phyloP scores from a whole-genome alignment of 2,113 vertebrate genomes.

The Coryphaenoides rupestris region DNA sequence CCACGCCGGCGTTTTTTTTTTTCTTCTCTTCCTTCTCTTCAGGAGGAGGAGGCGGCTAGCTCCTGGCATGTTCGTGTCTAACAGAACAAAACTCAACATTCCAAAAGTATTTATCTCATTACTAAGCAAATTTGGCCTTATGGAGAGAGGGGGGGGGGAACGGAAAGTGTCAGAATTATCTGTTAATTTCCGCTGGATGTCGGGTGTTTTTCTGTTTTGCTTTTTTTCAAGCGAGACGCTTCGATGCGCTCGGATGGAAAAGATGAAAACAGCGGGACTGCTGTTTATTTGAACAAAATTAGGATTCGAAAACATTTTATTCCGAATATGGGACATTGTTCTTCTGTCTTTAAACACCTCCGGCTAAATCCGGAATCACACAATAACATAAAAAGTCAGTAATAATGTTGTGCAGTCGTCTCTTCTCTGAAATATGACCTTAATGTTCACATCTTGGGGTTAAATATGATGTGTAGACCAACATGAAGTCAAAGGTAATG shows the following conservation, averaged over 20 bases:
- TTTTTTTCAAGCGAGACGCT: slow-evolving; percentile 37
- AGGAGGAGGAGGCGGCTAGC: slow-evolving; percentile 72
- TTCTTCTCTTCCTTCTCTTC: not conserved
- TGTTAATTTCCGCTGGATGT: slow-evolving; percentile 59
- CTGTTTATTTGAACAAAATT: slow-evolving; percentile 41
- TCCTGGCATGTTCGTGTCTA: slow-evolving; percentile 76
- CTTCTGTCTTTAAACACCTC: too few relatives aligned
- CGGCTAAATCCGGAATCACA: too few relatives aligned
- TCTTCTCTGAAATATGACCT: too few relatives aligned
- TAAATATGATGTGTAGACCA: too few relatives aligned
- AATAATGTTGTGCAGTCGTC: too few relatives aligned
- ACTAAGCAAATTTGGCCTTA: slow-evolving; percentile 73
- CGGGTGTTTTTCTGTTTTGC: slow-evolving; percentile 1
- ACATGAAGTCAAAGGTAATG: too few relatives aligned
- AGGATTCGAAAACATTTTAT: too few relatives aligned
- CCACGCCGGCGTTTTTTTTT: slow-evolving; percentile 64
- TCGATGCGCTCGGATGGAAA: slow-evolving; percentile 5
- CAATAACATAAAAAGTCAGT: too few relatives aligned
- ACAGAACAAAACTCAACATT: slow-evolving; percentile 71
- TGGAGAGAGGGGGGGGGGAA: slow-evolving; percentile 39
- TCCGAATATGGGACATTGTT: too few relatives aligned
- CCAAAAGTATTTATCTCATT: slow-evolving; percentile 77
- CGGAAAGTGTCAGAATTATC: slow-evolving; percentile 32
- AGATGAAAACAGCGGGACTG: slow-evolving; percentile 29
- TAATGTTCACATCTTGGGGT: too few relatives aligned